Base-by-base conservation (phyloP, 1,140 invertebrate genomes). In the Neodiprion fabricii region DNA sequence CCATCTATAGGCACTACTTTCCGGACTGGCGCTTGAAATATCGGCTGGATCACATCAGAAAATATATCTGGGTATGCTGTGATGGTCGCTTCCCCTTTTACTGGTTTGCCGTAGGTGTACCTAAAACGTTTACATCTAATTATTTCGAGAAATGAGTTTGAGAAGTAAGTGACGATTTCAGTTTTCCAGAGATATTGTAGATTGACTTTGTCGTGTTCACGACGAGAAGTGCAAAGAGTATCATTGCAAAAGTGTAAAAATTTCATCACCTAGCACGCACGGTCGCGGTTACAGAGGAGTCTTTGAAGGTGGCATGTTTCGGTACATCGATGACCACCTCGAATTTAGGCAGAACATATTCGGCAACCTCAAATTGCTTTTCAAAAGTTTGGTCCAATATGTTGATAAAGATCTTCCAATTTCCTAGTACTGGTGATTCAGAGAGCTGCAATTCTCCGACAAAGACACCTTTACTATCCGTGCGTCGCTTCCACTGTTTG, bases 341-440 rank as follows among this genome's bases (percentile, higher is more conserved):
- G 86, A 97, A 99, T 80, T 98, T 97, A 0, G 97, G 97, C 49
- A 97, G 86, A 47, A 99, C 94, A 85, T 98, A 99, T 88, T 98
- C 95, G 4, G 96, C 95, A 12, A 98, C 94, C 82, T 94, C 90
- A 75, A 98, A 93, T 5, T 86, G 88, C 81, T 94, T 94, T 66
- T 91, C 91, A 79, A 93, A 95, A 1, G 87, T 92, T 85, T 94
- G 92, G 75, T 90, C 91, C 5, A 83, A 86, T 23, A 91, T 86
- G 61, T 86, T 91, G 17, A 90, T 86, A 1, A 91, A 87, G 71
- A 99, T 95, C 66, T 91, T 94, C 97, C 97, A 99, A 79, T 93
- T 92, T n/a, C 97, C 97, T 9, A 98, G 89, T n/a, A 96, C 94
- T 0, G 97, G 96, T 74, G 94, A 93, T 21, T 94, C 90, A 8